Evolutionary conservation across 2,113 vertebrate species (phyloP), one percentile per base, ranked within the genome.

Genomic region (Anolis carolinensis): DNA sequence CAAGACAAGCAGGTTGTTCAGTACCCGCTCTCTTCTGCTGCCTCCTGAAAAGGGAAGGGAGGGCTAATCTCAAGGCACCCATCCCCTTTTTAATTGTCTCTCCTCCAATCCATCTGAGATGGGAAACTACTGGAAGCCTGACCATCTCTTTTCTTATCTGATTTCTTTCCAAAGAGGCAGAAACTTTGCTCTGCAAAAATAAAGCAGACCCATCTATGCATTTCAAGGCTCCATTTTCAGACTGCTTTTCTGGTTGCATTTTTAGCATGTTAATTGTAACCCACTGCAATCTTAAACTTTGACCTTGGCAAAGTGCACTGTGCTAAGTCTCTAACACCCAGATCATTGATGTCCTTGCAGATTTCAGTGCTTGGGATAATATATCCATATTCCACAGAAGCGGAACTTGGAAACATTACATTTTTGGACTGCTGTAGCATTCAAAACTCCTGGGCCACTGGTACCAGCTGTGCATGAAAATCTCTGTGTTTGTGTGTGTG

Each of bases 1-100:
- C 93, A 94, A 93, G 93, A 93, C 91, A 93, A 95, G 93, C 94
- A 92, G 93, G 93, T 94, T 95, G 93, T 91, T 95, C 14, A 36
- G 90, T 92, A 93, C 90, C 92, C 91, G 90, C 90, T 93, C 92
- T 87, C 2, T 95, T 95, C 94, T 94, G 94, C 94, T 62, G 90
- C 93, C 89, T 95, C 86, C 90, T 90, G 91, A 94, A 86, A 75
- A 68, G 84, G 88, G 36, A 86, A 72, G 90, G 92, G 95, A 92
- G 88, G 88, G 39, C 84, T 91, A 95, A 93, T 95, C 94, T 95
- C 93, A 91, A 95, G 95, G 90, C 93, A 95, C 93, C 83, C 91
- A 95, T 95, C 93, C 89, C 85, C 52, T 85, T 94, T 88, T 95
- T 95, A 94, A 95, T 94, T 91, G 92, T 88, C 91, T 93, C 86